Conservation (phyloP, 1,140 invertebrate species). For the Apis dorsata region DNA sequence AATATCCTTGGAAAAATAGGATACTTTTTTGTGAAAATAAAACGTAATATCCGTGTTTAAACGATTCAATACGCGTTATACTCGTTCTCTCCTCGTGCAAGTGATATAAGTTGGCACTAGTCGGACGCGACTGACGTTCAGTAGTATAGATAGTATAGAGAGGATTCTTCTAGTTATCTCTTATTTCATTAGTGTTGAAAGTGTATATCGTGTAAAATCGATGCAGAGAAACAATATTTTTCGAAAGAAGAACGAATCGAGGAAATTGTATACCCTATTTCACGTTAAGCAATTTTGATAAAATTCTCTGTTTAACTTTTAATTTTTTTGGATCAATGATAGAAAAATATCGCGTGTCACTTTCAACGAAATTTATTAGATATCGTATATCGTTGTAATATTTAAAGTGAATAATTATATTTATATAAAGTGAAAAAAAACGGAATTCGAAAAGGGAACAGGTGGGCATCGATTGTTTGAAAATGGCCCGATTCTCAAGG, state of each 20-base stretch:
- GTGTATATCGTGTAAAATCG: too few species aligned
- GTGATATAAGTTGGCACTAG: too few species aligned
- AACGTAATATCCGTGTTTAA: too few species aligned
- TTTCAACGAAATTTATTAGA: neutral
- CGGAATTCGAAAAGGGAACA: slow-evolving; percentile 62
- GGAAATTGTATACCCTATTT: too few species aligned
- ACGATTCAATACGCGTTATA: too few species aligned
- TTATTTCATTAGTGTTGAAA: too few species aligned
- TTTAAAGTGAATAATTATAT: slow-evolving; percentile 64
- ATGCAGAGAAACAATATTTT: neutral
- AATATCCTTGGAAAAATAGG: too few species aligned
- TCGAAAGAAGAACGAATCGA: neutral
- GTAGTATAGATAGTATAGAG: too few species aligned
- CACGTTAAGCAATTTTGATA: neutral
- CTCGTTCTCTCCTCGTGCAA: too few species aligned
- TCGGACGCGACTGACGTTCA: too few species aligned
- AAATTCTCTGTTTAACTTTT: neutral
- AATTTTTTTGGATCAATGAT: neutral
- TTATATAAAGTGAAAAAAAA: slow-evolving; percentile 62
- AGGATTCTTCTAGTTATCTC: too few species aligned
- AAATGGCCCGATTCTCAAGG: slow-evolving; percentile 63
- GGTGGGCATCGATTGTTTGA: slow-evolving; percentile 62
- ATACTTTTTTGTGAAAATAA: too few species aligned
- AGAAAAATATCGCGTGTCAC: neutral
- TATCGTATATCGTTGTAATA: neutral